These are phyloP conservation scores for Temnopleurus reevesii DNA, from an alignment of 53 echinoderm and acorn worm species.

Conservation along the genomic window DNA sequence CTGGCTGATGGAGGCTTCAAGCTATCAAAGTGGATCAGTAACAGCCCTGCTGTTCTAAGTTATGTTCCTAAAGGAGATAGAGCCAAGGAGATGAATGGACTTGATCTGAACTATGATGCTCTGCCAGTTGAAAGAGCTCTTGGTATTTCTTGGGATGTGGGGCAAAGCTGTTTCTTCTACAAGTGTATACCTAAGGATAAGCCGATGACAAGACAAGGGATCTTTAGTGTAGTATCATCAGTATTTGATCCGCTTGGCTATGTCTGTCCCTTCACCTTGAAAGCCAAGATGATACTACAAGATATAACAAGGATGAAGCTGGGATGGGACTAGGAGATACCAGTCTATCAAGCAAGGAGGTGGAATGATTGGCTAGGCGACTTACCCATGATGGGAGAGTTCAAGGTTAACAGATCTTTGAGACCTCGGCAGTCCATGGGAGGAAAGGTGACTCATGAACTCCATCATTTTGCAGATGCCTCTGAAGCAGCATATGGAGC, in stretches of 20 bases:
- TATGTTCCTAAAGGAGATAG: neutral
- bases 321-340: neutral
- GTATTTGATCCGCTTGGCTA: conserved; percentile 49
- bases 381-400: neutral
- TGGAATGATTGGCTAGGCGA: neutral
- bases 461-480: neutral
- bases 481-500: neutral
- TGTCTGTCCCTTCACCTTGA: neutral
- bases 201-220: conserved; percentile 53
- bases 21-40: conserved; percentile 61
- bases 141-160: conserved; percentile 40
- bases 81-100: conserved; percentile 26
- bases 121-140: conserved; percentile 53
- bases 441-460: neutral
- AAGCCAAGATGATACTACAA: no score
- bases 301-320: no score
- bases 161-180: conserved; percentile 44
- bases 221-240: conserved; percentile 57
- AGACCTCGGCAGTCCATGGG: neutral
- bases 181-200: conserved; percentile 38
- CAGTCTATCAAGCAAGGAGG: neutral
- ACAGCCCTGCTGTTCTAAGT: conserved; percentile 7
- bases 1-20: conserved; percentile 46
- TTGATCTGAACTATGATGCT: conserved; percentile 56
- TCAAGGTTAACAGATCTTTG: neutral